phyloP scores from a whole-genome alignment of 2,888 invertebrate genomes.

The Drosophila prostipennis region DNA sequence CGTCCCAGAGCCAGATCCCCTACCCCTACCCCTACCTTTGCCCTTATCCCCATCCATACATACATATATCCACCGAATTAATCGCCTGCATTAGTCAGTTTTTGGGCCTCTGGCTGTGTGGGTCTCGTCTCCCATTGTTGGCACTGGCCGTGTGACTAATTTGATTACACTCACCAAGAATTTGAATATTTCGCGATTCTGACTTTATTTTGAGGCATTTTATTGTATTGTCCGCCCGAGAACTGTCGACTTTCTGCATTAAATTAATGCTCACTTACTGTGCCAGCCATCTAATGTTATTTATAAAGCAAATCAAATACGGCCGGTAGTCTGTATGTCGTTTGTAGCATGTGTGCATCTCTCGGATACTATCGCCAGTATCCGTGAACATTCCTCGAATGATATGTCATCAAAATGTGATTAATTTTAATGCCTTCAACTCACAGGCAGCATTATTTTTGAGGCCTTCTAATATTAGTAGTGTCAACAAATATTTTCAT shows the following conservation, averaged over 20 bases:
- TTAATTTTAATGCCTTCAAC: slow-evolving; percentile 49
- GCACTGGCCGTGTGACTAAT: slow-evolving; percentile 66
- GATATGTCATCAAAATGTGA: slow-evolving; percentile 62
- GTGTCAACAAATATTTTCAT: slow-evolving; percentile 17
- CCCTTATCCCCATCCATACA: slow-evolving; percentile 28
- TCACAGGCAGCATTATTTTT: slow-evolving; percentile 22
- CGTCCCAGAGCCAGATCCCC: background rate
- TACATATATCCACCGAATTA: slow-evolving; percentile 52
- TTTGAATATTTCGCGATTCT: slow-evolving; percentile 40
- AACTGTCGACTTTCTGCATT: slow-evolving; percentile 47
- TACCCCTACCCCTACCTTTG: background rate
- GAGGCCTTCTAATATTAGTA: slow-evolving; percentile 30
- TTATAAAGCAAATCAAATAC: slow-evolving; percentile 42
- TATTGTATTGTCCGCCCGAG: slow-evolving; percentile 37
- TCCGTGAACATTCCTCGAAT: slow-evolving; percentile 61
- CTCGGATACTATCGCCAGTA: slow-evolving; percentile 37
- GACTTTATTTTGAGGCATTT: slow-evolving; percentile 43
- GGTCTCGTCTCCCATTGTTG: slow-evolving; percentile 47
- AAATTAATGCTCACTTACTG: slow-evolving; percentile 70
- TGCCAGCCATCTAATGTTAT: slow-evolving; percentile 45
- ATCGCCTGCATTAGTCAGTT: slow-evolving; percentile 68
- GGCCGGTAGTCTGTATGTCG: background rate
- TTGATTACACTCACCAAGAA: slow-evolving; percentile 49
- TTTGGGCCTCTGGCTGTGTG: slow-evolving; percentile 20
- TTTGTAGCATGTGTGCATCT: slow-evolving; percentile 11